Conservation (phyloP, 1,140 invertebrate species). For the Aethina tumida region DNA sequence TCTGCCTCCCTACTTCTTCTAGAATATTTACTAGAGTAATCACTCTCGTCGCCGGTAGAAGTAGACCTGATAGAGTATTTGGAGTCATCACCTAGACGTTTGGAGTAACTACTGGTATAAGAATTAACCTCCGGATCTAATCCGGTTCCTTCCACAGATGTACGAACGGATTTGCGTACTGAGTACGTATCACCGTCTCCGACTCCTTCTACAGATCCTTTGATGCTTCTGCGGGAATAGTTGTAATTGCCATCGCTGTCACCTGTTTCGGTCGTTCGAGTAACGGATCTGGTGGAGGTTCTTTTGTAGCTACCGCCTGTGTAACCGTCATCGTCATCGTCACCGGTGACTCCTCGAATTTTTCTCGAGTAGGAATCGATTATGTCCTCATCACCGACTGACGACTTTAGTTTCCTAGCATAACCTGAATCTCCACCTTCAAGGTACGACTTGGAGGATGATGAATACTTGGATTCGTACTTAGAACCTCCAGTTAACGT, state of each 20-base stretch:
- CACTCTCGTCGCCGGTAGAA: constrained; percentile 13
- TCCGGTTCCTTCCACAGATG: constrained; percentile 19
- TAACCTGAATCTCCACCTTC: constrained; percentile 12
- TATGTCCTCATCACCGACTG: constrained; percentile 12
- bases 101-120: constrained; percentile 11
- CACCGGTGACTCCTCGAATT: constrained; percentile 12
- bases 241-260: constrained; percentile 16
- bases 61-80: constrained; percentile 17
- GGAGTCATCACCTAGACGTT: constrained; percentile 12
- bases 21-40: constrained; percentile 24
- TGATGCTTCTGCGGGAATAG: constrained; percentile 21
- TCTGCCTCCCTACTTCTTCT: constrained; percentile 22
- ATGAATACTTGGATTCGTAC: constrained; percentile 9
- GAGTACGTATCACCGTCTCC: constrained; percentile 23
- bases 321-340: constrained; percentile 14
- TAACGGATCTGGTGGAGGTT: constrained; percentile 13
- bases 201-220: constrained; percentile 15
- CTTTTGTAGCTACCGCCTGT: constrained; percentile 14
- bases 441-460: constrained; percentile 5
- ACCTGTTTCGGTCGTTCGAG: constrained; percentile 11
- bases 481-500: constrained; percentile 13
- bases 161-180: constrained; percentile 22
- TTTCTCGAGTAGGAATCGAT: constrained; percentile 19
- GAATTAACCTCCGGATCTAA: constrained; percentile 12
- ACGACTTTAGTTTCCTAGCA: constrained; percentile 11